A percentile compares a stretch with the other conserved stretches of the same genome.
Conservation (phyloP, 1,140 invertebrate genomes). For the Aphidius gifuensis region DNA sequence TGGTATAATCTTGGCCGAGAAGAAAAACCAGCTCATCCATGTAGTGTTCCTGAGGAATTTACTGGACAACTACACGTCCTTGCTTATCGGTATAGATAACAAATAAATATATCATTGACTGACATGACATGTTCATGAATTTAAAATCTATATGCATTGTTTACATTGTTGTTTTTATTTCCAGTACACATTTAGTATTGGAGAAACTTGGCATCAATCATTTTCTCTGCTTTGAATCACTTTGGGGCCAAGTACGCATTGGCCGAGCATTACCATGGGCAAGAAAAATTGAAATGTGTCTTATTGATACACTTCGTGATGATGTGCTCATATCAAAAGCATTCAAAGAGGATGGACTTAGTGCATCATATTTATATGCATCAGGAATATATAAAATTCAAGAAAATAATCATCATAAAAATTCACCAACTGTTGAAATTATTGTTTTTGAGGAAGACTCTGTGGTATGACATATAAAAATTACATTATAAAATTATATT, state of each 20-base stretch:
- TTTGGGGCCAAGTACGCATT: conserved; percentile 48
- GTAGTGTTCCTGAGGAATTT: conserved; percentile 43
- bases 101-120: background rate
- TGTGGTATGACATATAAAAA: conserved; percentile 30
- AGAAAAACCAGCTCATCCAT: conserved; percentile 37
- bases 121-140: background rate
- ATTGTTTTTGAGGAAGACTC: conserved; percentile 44
- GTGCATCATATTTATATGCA: conserved; percentile 41
- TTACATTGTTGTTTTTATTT: background rate
- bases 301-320: conserved; percentile 44
- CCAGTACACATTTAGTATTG: conserved; percentile 42
- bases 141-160: background rate
- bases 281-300: conserved; percentile 43
- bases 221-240: conserved; percentile 46
- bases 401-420: conserved; percentile 38
- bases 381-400: conserved; percentile 43
- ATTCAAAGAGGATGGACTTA: conserved; percentile 40
- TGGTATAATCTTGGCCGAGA: conserved; percentile 42
- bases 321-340: conserved; percentile 44
- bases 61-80: conserved; percentile 43
- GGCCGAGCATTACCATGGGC: conserved; percentile 46
- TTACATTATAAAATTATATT: background rate
- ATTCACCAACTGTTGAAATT: conserved; percentile 40
- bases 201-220: conserved; percentile 43
- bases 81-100: conserved; percentile 35